These are phyloP conservation scores for Drosophila arawakana DNA, from an alignment of 1,140 invertebrate genomes.

Conservation along the genomic window DNA sequence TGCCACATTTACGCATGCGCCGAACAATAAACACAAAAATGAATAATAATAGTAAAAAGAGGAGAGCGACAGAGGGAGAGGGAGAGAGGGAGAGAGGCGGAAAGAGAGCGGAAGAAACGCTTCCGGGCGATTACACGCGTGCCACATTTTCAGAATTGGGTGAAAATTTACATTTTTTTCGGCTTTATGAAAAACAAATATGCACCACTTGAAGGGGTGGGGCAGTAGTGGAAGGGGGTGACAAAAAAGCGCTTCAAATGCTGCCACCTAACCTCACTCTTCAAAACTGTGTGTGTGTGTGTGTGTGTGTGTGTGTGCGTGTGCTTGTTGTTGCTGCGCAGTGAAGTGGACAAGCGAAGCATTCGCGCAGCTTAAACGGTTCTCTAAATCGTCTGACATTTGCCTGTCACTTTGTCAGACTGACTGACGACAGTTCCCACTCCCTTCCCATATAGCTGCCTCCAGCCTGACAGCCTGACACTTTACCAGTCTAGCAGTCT, in stretches of 20 bases:
- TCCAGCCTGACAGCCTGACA: background rate
- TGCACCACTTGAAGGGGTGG: background rate
- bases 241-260: constrained; percentile 24
- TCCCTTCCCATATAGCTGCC: background rate
- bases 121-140: constrained; percentile 80
- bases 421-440: background rate
- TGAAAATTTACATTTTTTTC: constrained; percentile 81
- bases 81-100: background rate
- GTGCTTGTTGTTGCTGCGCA: constrained; percentile 66
- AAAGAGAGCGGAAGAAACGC: constrained; percentile 38
- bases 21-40: constrained; percentile 16
- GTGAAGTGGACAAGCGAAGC: constrained; percentile 74
- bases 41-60: constrained; percentile 10
- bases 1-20: constrained; percentile 11
- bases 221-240: constrained; percentile 8
- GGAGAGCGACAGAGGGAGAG: background rate
- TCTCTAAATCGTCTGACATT: constrained; percentile 76
- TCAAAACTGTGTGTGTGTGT: background rate
- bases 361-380: constrained; percentile 70
- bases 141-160: constrained; percentile 68
- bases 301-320: constrained; percentile 36
- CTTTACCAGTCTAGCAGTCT: too few relatives aligned
- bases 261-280: background rate
- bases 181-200: constrained; percentile 75
- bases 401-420: constrained; percentile 74